These are phyloP conservation scores for Carettochelys insculpta DNA, from an alignment of 2,113 vertebrate species.

Conservation along the genomic window DNA sequence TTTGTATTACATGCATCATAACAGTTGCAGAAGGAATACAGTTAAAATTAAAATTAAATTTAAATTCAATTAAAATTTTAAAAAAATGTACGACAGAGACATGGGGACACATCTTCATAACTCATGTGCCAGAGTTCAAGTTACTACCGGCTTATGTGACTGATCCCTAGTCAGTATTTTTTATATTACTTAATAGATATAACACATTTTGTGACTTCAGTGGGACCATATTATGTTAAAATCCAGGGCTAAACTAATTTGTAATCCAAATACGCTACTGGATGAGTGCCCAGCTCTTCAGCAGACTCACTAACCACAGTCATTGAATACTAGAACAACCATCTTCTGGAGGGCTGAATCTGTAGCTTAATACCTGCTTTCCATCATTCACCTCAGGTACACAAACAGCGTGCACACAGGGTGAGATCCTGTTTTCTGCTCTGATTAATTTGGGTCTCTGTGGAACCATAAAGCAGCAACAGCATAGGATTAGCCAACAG, in stretches of 20 bases:
- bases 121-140: neutral
- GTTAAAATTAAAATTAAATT: neutral
- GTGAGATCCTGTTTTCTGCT: neutral
- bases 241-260: neutral
- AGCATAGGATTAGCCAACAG: neutral
- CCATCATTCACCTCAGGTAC: neutral
- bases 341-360: neutral
- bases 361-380: neutral
- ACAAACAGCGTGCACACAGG: neutral
- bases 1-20: neutral
- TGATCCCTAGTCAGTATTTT: neutral
- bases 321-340: neutral
- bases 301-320: neutral
- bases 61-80: neutral
- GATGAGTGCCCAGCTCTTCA: neutral
- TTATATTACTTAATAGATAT: neutral
- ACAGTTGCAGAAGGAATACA: neutral
- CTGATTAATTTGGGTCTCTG: neutral
- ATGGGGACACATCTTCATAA: neutral
- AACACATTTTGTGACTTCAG: neutral
- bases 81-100: neutral
- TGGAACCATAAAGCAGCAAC: neutral
- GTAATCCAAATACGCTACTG: neutral
- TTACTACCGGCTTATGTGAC: neutral
- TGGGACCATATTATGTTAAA: neutral